phyloP scores from a whole-genome alignment of 2,888 invertebrate species.

The Galeopsomyia nigrocyanea region DNA sequence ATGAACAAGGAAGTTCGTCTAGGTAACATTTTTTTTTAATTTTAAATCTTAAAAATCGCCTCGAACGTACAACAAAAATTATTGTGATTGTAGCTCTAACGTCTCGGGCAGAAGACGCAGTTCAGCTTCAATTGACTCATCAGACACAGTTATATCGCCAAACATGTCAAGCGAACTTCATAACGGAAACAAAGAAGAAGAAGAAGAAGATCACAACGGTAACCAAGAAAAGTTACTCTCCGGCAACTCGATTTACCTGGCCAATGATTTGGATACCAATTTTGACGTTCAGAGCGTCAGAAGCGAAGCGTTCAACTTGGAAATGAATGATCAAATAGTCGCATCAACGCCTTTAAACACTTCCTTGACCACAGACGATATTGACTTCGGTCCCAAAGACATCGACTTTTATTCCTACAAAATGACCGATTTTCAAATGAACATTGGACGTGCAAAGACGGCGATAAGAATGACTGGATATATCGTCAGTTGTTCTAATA shows the following conservation, averaged over 20 bases:
- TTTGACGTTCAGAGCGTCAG: constrained; percentile 27
- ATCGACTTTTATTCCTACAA: constrained; percentile 17
- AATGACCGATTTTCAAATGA: constrained; percentile 11
- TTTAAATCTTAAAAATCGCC: too few species aligned
- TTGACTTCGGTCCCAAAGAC: constrained; percentile 19
- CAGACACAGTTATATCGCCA: too few species aligned
- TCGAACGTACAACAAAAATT: too few species aligned
- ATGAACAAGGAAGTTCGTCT: too few species aligned
- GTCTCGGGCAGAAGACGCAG: too few species aligned
- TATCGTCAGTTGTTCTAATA: constrained; percentile 34
- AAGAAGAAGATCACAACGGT: too few species aligned
- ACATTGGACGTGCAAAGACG: constrained; percentile 5
- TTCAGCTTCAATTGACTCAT: too few species aligned
- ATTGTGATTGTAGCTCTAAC: too few species aligned
- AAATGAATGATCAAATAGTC: not conserved
- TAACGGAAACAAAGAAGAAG: too few species aligned
- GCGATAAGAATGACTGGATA: constrained; percentile 2
- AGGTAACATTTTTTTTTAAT: too few species aligned
- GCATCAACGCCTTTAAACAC: constrained; percentile 26
- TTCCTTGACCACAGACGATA: not conserved
- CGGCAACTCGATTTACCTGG: not conserved
- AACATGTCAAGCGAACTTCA: too few species aligned
- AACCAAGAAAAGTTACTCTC: constrained; percentile 20
- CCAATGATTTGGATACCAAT: not conserved
- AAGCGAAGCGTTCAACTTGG: constrained; percentile 3